These are phyloP conservation scores for Hyles euphorbiae DNA, from an alignment of 1,140 invertebrate genomes.

Conservation along the genomic window DNA sequence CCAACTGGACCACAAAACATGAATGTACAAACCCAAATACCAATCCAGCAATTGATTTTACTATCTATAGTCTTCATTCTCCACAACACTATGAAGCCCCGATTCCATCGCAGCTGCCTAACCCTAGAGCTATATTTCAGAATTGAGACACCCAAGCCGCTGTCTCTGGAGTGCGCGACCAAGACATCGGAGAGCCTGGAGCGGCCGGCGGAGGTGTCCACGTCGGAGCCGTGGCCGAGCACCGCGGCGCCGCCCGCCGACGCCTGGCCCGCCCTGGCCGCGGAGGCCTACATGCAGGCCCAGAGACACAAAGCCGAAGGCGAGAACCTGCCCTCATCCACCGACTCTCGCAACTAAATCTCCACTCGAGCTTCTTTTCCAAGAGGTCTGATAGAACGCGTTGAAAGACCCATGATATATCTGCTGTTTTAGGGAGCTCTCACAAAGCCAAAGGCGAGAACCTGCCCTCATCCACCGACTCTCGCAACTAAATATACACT, in stretches of 20 bases:
- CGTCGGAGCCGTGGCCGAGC: conserved; percentile 50
- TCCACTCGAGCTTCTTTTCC: too few species aligned
- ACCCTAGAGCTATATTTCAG: conserved; percentile 21
- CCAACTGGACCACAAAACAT: too few species aligned
- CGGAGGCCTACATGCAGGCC: conserved; percentile 59
- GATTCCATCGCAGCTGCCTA: too few species aligned
- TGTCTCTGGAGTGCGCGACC: conserved; percentile 49
- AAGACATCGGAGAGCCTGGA: conserved; percentile 43
- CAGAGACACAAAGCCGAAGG: conserved; percentile 61
- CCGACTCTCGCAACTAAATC: conserved; percentile 63
- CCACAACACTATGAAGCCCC: too few species aligned
- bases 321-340: conserved; percentile 68
- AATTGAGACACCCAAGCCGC: conserved; percentile 67
- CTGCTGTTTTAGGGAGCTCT: too few species aligned
- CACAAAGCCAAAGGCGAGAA: conserved; percentile 68
- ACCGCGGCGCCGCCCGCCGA: conserved; percentile 31
- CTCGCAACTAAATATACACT: conserved; percentile 50
- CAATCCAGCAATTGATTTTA: too few species aligned
- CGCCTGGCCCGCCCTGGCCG: conserved; percentile 46
- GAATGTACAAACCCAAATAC: too few species aligned
- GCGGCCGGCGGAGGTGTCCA: conserved; percentile 65
- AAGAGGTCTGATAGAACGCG: too few species aligned
- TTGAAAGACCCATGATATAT: too few species aligned
- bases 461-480: conserved; percentile 66
- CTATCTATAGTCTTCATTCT: too few species aligned